A percentile compares a stretch with the other conserved stretches of the same genome.
Conservation (phyloP, 2,888 invertebrate species). For the Leucophenga montana region DNA sequence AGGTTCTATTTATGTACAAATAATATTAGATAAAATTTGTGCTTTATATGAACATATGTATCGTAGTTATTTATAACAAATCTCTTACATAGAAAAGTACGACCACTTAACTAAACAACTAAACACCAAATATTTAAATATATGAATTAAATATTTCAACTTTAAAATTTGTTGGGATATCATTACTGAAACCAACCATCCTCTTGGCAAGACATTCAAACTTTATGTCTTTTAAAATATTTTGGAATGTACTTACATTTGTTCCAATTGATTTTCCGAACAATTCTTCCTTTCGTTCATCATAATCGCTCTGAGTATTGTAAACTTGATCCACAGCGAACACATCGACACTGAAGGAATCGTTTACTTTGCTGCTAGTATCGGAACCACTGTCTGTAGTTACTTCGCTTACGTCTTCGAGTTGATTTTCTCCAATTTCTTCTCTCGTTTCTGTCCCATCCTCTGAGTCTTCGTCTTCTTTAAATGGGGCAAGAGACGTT, state of each 20-base stretch:
- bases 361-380: constrained; percentile 38
- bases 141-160: too few species aligned
- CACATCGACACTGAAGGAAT: constrained; percentile 51
- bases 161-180: too few species aligned
- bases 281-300: constrained; percentile 72
- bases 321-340: constrained; percentile 42
- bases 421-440: constrained; percentile 28
- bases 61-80: too few species aligned
- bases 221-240: too few species aligned
- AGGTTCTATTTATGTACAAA: too few species aligned
- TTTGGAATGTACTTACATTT: constrained; percentile 79
- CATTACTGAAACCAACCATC: too few species aligned
- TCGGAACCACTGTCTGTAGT: constrained; percentile 33
- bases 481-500: constrained; percentile 75
- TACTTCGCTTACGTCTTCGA: constrained; percentile 29
- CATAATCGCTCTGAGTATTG: constrained; percentile 38
- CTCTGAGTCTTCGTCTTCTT: constrained; percentile 62
- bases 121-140: too few species aligned
- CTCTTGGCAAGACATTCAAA: too few species aligned
- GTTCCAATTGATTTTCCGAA: constrained; percentile 80
- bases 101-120: too few species aligned
- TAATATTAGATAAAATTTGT: too few species aligned
- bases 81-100: too few species aligned
- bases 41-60: too few species aligned
- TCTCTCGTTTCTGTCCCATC: constrained; percentile 11